Evolutionary conservation across 2,113 vertebrate species (phyloP), one percentile per base, ranked within the genome.

Genomic region (Poecile atricapillus): DNA sequence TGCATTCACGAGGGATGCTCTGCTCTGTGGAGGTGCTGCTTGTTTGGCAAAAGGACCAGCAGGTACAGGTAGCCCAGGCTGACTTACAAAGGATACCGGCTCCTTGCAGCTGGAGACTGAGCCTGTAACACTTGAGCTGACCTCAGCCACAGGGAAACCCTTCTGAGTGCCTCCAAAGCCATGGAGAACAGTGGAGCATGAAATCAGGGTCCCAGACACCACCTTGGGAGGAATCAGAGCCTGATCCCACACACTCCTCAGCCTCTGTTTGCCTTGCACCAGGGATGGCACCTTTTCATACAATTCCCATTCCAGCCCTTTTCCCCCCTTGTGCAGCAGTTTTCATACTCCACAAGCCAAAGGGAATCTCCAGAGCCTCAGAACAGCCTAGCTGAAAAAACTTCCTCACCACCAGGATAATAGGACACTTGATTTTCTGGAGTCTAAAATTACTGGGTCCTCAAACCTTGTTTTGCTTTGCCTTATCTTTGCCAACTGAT

Each of bases 251-350:
- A 44, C 62, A 22, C 30, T 47, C n/a, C 4, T 2, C 83, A 43
- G 58, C 10, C 35, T 79, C 53, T 49, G 28, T 20, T 27, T 17
- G 16, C 77, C 59, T 64, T 15, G 3, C 20, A 20, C 67, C 20
- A 43, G 11, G 52, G n/a, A 18, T 0, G 1, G 28, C 46, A 50
- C 3, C 21, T 31, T 55, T 49, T n/a, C 5, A 0, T 6, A 5
- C 4, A 1, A 10, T n/a, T 71, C 59, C 60, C 15, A 58, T 10
- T 35, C 35, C 60, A 85, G 33, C 12, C 53, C 47, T 13, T 75
- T 52, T 12, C 24, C 23, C 20, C 16, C 13, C 20, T 52, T 12
- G 3, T 30, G 56, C 22, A 71, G 6, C 60, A 59, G 56, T 52
- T 85, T 81, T 43, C 30, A 15, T 2, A 13, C 15, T 56, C 27